Conservation (phyloP, 2,888 invertebrate species). For the Drosophila demipolita region DNA sequence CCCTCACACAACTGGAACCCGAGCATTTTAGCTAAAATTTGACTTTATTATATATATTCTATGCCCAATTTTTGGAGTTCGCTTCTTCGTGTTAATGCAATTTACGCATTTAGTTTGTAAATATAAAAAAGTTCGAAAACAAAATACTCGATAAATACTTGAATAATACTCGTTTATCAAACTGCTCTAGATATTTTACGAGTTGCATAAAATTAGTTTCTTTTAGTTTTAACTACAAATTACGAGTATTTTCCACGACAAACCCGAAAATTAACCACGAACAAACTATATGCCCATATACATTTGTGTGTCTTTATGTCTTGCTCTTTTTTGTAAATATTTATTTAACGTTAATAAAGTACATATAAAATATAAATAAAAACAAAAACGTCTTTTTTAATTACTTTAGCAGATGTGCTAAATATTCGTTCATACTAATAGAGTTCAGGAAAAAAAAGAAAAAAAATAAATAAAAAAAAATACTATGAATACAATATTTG, state of each 20-base stretch:
- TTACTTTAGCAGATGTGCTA: conserved; percentile 2
- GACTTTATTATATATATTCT: conserved; percentile 6
- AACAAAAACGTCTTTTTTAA: conserved; percentile 4
- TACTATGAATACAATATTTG: neutral
- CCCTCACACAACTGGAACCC: conserved; percentile 7
- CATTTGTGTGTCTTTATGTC: conserved; percentile 43
- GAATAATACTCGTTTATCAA: conserved; percentile 35
- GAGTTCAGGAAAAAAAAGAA: neutral
- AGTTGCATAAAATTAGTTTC: conserved; percentile 72
- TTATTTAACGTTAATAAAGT: conserved; percentile 80
- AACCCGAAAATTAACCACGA: conserved; percentile 31
- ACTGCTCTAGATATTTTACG: conserved; percentile 36
- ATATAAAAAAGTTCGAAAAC: conserved; percentile 62
- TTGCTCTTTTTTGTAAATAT: conserved; percentile 81
- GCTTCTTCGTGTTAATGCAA: conserved; percentile 58
- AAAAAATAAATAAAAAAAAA: neutral
- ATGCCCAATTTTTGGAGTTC: conserved; percentile 13
- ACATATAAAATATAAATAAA: conserved; percentile 68
- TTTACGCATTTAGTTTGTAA: conserved; percentile 71
- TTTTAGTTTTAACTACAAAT: conserved; percentile 63
- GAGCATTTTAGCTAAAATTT: conserved; percentile 31
- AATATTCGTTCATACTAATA: neutral
- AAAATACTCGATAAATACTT: conserved; percentile 57
- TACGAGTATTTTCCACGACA: conserved; percentile 36
- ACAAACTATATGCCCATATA: conserved; percentile 42